phyloP scores from a whole-genome alignment of 2,888 invertebrate genomes.

The Bellardia pandia region DNA sequence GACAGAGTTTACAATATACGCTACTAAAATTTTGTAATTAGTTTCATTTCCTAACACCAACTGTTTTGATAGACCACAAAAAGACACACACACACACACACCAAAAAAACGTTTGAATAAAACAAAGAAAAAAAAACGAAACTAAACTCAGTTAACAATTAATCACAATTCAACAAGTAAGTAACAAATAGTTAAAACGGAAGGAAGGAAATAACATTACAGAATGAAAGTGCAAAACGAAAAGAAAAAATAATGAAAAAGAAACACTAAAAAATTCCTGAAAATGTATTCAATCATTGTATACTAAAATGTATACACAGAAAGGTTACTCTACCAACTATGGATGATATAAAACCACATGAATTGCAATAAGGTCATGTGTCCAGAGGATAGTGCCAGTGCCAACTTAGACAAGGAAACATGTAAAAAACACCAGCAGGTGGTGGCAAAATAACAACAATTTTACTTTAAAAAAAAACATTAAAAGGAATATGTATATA shows the following conservation, averaged over 20 bases:
- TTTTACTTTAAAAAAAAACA: background rate
- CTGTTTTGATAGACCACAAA: slow-evolving; percentile 53
- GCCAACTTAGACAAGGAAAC: slow-evolving; percentile 6
- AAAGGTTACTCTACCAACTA: background rate
- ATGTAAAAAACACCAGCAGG: slow-evolving; percentile 34
- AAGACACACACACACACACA: background rate
- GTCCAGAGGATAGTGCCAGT: background rate
- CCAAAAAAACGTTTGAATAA: background rate
- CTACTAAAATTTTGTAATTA: slow-evolving; percentile 56
- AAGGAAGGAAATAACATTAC: slow-evolving; percentile 60
- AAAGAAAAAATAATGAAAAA: background rate
- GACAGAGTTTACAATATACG: slow-evolving; percentile 25
- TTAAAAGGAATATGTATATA: background rate
- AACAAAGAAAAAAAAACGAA: background rate
- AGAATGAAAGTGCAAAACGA: slow-evolving; percentile 30
- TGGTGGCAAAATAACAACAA: background rate
- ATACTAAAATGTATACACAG: slow-evolving; percentile 16
- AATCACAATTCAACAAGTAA: slow-evolving; percentile 71
- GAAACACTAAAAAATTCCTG: background rate
- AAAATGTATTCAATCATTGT: slow-evolving; percentile 61
- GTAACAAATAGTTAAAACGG: slow-evolving; percentile 44
- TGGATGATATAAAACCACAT: slow-evolving; percentile 34
- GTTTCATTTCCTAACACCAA: slow-evolving; percentile 60
- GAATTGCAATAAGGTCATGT: slow-evolving; percentile 17
- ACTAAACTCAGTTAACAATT: slow-evolving; percentile 52